Base-by-base conservation (phyloP, 2,113 vertebrate species). In the Acinonyx jubatus region DNA sequence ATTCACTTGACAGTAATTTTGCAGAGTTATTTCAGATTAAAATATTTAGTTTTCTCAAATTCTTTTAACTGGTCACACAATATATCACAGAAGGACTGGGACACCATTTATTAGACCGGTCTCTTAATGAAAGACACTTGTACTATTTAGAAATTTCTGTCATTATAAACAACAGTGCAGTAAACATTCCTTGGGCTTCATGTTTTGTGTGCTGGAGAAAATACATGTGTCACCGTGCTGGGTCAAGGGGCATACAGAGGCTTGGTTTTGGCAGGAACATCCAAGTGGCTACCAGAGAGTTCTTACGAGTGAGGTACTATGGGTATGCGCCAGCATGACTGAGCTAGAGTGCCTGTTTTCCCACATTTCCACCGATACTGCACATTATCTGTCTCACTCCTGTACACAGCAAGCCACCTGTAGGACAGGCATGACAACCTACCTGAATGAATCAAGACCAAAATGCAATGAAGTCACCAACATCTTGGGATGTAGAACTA, bases 261-360 rank as follows among this genome's bases (percentile, higher is more conserved):
- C 25, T 41, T n/a, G 38, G 50, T 16, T 48, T 36, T 85, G 21
- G 63, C 3, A 50, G 21, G 7, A 12, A 50, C 5, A 13, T 21
- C 23, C 41, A 74, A 21, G 6, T 0, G 7, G 33, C 50, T 50
- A 69, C 50, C 29, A 63, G 50, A 85, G 33, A 41, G 4, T 6
- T 12, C 5, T 6, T 85, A 6, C 11, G 5, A 5, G 10, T 23
- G 21, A 18, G 4, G 4, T 2, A 33, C 18, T 14, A 7, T 50
- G 15, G 29, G 18, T 38, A 27, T 4, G 4, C 0, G 27, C 12
- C 66, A 23, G 0, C 19, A n/a, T 3, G 9, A 16, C 61, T 15
- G 14, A 66, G 36, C 12, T 55, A 81, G 2, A 52, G 18, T 23
- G 19, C 38, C 29, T 45, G 2, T 78, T 61, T 36, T 23, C 33